These are phyloP conservation scores for Lasioglossum malachurum DNA, from an alignment of 2,888 invertebrate species.

Conservation along the genomic window DNA sequence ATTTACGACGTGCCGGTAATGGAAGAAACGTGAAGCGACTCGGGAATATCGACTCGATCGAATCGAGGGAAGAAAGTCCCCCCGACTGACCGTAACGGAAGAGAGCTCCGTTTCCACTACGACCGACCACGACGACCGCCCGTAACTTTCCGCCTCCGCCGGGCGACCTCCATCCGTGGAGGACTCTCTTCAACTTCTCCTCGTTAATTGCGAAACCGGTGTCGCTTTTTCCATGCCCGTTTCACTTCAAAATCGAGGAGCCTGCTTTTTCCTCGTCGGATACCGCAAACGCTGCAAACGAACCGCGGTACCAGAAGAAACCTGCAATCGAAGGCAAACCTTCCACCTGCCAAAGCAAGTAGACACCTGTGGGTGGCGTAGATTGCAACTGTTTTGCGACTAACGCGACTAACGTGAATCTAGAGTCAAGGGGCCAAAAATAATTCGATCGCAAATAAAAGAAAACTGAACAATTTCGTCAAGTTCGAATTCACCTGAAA, in stretches of 20 bases:
- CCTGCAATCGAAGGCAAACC: background rate
- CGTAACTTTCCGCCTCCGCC: slow-evolving; percentile 46
- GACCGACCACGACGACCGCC: slow-evolving; percentile 34
- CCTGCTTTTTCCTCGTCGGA: background rate
- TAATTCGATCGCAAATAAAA: background rate
- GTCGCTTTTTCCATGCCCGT: background rate
- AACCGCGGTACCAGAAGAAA: background rate
- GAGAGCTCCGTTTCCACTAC: slow-evolving; percentile 47
- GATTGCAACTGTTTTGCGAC: background rate
- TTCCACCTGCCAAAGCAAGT: background rate
- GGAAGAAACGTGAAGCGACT: slow-evolving; percentile 79
- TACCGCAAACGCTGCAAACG: background rate
- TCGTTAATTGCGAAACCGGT: slow-evolving; percentile 28
- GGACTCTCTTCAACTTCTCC: background rate
- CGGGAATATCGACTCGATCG: slow-evolving; percentile 75
- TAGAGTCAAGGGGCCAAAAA: background rate
- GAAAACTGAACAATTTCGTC: no score
- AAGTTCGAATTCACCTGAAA: background rate
- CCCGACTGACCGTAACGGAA: slow-evolving; percentile 54
- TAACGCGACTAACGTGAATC: background rate
- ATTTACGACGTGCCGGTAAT: slow-evolving; percentile 79
- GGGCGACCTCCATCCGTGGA: slow-evolving; percentile 6
- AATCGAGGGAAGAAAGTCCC: slow-evolving; percentile 63
- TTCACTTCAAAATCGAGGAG: background rate
- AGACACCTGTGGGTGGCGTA: background rate